Evolutionary conservation across 2,113 vertebrate species (phyloP), one percentile per base, ranked within the genome.

Genomic region (Arenaria interpres): DNA sequence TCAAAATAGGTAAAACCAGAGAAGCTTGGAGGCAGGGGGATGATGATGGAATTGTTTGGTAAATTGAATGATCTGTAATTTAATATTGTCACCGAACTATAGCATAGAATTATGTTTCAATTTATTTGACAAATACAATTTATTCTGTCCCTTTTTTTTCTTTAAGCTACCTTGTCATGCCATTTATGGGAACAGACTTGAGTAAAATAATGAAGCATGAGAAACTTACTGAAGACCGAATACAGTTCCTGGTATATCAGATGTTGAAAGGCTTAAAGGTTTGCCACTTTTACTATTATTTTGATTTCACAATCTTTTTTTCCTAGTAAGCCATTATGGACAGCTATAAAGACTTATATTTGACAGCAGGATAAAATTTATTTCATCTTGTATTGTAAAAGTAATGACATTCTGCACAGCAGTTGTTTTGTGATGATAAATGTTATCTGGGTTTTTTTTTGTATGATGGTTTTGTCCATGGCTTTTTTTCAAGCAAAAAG

Each of bases 221-320:
- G 95, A 99, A 96, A 64, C 98, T 99, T 77, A 98, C 99, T 11
- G 99, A 99, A 93, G 99, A 99, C 85, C 98, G 98, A 67, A 98
- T 99, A 92, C 99, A 99, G 92, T 99, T 99, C 96, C 98, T 99
- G 45, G 99, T 99, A 28, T 99, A 99, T 96, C 99, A 99, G 97
- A 99, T 99, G 81, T 94, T 99, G 75, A 99, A 98, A 95, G 99
- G 99, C 23, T 98, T 99, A 67, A 99, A 99, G 99, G 99, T 99
- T 92, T 93, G 98, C 72, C 15, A 37, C 56, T 90, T 90, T 4
- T 85, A 51, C 37, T 87, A 3, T 57, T 91, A 43, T 80, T 79
- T 78, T 82, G 22, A 68, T 89, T 84, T 88, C 41, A 51, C 16
- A 35, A 7, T 43, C 12, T 45, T 66, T 94, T 93, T 91, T 84